phyloP scores from a whole-genome alignment of 2,888 invertebrate species.

The Caenorhabditis imperialis region DNA sequence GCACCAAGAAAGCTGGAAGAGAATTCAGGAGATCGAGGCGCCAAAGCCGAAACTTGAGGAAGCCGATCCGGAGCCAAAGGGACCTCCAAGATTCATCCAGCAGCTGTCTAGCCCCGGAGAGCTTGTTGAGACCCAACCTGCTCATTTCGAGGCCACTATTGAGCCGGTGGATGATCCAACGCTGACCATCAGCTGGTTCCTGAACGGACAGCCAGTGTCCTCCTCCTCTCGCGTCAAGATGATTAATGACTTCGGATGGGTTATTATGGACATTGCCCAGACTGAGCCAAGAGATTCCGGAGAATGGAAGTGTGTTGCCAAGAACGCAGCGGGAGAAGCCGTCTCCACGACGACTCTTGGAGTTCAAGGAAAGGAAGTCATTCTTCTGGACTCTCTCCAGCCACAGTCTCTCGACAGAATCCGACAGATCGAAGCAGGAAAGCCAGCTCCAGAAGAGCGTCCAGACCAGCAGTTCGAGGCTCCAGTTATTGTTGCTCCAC shows the following conservation, averaged over 20 bases:
- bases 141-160: constrained; percentile 92
- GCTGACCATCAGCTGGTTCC: constrained; percentile 82
- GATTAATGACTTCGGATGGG: constrained; percentile 92
- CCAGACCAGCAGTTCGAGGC: constrained; percentile 66
- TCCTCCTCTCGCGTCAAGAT: constrained; percentile 90
- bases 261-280: constrained; percentile 88
- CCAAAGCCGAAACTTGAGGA: constrained; percentile 65
- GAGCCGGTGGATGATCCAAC: constrained; percentile 90
- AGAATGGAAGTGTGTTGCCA: constrained; percentile 92
- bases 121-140: constrained; percentile 86
- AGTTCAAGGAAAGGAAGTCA: constrained; percentile 79
- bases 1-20: constrained; percentile 91
- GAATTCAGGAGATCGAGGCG: constrained; percentile 82
- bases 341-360: constrained; percentile 82
- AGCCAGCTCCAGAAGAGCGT: constrained; percentile 64
- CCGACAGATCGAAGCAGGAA: constrained; percentile 74
- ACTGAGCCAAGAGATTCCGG: constrained; percentile 87
- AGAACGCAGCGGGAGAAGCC: constrained; percentile 93
- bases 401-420: constrained; percentile 91
- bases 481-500: constrained; percentile 65
- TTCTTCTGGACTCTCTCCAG: constrained; percentile 90
- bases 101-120: constrained; percentile 62
- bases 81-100: constrained; percentile 60
- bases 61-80: constrained; percentile 68
- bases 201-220: constrained; percentile 90